Base-by-base conservation (phyloP, 2,113 vertebrate species). In the Equus quagga region DNA sequence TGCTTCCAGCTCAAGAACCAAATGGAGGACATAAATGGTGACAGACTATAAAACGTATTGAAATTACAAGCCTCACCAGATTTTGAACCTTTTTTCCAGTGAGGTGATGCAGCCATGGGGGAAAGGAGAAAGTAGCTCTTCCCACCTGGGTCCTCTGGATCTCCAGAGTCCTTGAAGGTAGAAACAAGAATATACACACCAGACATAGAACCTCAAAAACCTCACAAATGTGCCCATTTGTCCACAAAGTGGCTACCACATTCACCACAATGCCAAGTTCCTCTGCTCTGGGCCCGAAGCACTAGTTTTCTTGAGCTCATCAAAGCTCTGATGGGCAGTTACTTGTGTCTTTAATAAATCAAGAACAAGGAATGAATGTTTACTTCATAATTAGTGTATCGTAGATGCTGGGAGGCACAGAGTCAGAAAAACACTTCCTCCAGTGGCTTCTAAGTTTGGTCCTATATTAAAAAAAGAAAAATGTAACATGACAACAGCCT, bases 141-240 rank as follows among this genome's bases (percentile, higher is more conserved):
- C 46, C 69, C 19, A 12, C 41, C 26, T 60, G 41, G 51, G n/a
- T 73, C 14, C 78, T 69, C 65, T 24, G 83, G 19, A 4, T 28
- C 65, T 76, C 81, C n/a, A 49, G 46, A 19, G 65, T 56, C 51
- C 81, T 3, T 1, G 21, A 60, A 60, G 75, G 62, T 17, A 24
- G 67, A 33, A 58, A 56, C 26, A 26, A 80, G 76, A 19, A 81
- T 0, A 21, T 0, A 18, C 31, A 9, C 3, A 0, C 19, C 21
- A 41, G 69, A 21, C 0, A 0, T 9, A n/a, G 54, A 12, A 19
- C 2, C 9, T 17, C 0, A 2, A n/a, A 41, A 7, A 3, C 21
- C 14, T 54, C 33, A 10, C 1, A 7, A 8, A 80, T 1, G 5
- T 12, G n/a, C 18, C 62, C 23, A 8, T 24, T 0, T 3, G 28